Evolutionary conservation across 2,113 vertebrate species (phyloP).

Genomic region (Thryonomys swinderianus): DNA sequence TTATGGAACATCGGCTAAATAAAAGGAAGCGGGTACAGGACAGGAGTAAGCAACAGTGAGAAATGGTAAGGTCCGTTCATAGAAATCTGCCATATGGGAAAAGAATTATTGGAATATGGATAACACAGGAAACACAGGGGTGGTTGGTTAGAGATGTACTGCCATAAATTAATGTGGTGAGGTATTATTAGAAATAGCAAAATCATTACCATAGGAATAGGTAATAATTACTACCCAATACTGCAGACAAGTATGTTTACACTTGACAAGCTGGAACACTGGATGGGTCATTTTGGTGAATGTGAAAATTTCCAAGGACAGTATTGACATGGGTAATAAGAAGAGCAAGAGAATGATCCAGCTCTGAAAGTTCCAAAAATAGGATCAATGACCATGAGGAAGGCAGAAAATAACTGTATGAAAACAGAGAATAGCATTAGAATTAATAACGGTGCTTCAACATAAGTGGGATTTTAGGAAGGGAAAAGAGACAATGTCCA

Average conservation of each 20-base stretch:
- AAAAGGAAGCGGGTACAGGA: background rate
- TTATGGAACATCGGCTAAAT: background rate
- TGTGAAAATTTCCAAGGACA: background rate
- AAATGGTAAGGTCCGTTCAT: background rate
- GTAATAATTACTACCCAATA: background rate
- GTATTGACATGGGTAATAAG: background rate
- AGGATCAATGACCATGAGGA: background rate
- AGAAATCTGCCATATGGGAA: background rate
- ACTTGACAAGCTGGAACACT: background rate
- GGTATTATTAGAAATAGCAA: background rate
- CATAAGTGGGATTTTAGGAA: background rate
- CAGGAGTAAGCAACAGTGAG: background rate
- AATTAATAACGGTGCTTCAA: background rate
- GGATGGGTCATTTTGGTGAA: background rate
- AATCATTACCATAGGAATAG: background rate
- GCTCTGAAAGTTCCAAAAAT: background rate
- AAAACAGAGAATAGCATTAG: background rate
- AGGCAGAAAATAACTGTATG: background rate
- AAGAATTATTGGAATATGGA: background rate
- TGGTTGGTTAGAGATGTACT: background rate
- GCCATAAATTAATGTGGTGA: background rate
- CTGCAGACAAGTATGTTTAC: background rate
- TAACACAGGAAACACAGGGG: background rate
- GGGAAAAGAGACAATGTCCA: background rate
- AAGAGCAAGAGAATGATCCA: background rate